Percentiles rank a stretch among this genome's conserved stretches.
These are phyloP conservation scores for Batillaria attramentaria DNA, from an alignment of 1,140 invertebrate genomes.

Conservation along the genomic window DNA sequence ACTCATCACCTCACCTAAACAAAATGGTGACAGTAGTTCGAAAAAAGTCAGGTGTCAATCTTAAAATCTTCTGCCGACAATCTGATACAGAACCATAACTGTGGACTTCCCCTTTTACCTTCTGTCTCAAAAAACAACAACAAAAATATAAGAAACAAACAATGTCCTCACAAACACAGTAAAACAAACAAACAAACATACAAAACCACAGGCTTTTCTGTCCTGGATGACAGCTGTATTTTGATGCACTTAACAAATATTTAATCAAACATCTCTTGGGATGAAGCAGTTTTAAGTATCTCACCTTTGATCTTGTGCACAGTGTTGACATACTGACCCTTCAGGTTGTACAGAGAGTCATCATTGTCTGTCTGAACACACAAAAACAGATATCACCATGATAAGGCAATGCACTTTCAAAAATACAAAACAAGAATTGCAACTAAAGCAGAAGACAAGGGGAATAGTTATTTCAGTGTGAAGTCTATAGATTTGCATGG, in stretches of 20 bases:
- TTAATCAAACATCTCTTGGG: too few relatives aligned
- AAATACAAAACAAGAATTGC: background rate
- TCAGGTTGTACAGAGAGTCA: slow-evolving; percentile 42
- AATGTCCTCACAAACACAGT: too few relatives aligned
- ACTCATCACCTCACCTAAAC: slow-evolving; percentile 59
- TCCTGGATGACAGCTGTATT: too few relatives aligned
- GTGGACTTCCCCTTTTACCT: too few relatives aligned
- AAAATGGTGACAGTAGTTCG: background rate
- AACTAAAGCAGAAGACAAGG: background rate
- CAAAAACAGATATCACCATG: slow-evolving; percentile 5
- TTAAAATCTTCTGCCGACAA: background rate
- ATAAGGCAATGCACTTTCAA: background rate
- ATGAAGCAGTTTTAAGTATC: too few relatives aligned
- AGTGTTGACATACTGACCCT: slow-evolving; percentile 55
- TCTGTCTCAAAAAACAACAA: too few relatives aligned
- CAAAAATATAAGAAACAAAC: too few relatives aligned
- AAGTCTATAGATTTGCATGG: too few relatives aligned
- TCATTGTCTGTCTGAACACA: slow-evolving; percentile 51
- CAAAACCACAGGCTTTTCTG: too few relatives aligned
- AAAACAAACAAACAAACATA: too few relatives aligned
- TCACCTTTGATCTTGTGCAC: slow-evolving; percentile 61
- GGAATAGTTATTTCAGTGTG: background rate
- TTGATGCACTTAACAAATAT: too few relatives aligned
- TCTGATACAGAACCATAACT: background rate
- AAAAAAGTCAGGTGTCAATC: background rate